Evolutionary conservation across 1,140 invertebrate genomes (phyloP), one percentile per base, ranked within the genome.

Genomic region (Drosophila watanabei): DNA sequence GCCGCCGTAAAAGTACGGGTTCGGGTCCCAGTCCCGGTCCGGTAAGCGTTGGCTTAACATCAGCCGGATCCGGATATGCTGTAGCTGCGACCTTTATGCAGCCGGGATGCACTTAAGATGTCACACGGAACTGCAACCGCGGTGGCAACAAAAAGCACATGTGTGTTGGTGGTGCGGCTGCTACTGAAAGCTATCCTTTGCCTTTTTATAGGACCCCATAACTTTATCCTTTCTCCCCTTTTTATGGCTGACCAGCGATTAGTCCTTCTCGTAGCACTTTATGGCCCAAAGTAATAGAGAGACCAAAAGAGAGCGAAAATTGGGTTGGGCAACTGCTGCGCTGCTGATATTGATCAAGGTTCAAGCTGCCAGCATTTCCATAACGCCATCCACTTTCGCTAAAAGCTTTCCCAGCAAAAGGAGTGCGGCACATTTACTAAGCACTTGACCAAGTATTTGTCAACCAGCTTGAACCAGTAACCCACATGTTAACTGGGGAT

Each of bases 51-150:
- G 32, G 70, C 70, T 73, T 61, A 73, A 41, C 70, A 73, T 73
- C 69, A 43, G 46, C 68, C 43, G 62, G 62, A 39, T 43, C 13
- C 68, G 68, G 68, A 49, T 49, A 49, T 49, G 24, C 24, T 49
- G 48, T 16, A 30, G 33, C 43, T 35, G 52, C 54, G 37, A 72
- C 68, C 70, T 61, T 33, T 32, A 62, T 73, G 68, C 70, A 73
- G 45, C 68, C 68, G 30, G 80, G 75, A 56, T 89, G 84, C 85
- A 88, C 85, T 88, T 88, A 88, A 88, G 85, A 89, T 89, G 85
- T 88, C 85, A 89, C 81, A 80, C 75, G 64, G 58, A 64, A 75
- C 51, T 71, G 76, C 84, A 80, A 64, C 72, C 57, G 37, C 75
- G 59, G 65, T 30, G 64, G 64, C 64, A 16, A 61, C 70, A 72